Evolutionary conservation across 2,113 vertebrate species (phyloP).

Genomic region (Sphaerodactylus townsendi): DNA sequence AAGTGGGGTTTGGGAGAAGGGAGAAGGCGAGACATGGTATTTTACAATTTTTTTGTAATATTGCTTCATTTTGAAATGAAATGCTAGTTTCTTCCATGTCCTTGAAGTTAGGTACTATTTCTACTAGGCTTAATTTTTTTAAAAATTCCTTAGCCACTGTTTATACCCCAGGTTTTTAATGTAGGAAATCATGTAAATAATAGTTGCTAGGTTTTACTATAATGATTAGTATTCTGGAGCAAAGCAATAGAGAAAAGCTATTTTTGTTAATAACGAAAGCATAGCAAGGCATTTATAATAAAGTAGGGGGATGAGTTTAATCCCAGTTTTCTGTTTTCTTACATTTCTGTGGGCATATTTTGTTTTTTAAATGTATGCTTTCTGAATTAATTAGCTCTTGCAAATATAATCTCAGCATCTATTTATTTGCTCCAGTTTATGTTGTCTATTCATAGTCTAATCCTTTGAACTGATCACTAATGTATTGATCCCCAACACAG

Average conservation of each 20-base stretch:
- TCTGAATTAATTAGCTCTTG: no score
- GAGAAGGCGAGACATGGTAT: background rate
- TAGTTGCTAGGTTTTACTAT: background rate
- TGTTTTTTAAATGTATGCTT: background rate
- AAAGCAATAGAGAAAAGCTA: background rate
- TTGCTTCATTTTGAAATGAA: background rate
- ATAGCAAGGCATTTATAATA: background rate
- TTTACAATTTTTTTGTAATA: background rate
- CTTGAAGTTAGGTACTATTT: background rate
- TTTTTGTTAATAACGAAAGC: fast-evolving
- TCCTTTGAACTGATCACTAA: no score
- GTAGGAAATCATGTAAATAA: background rate
- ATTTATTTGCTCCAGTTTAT: no score
- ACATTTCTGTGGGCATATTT: background rate
- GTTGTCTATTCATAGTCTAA: background rate
- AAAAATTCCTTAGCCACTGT: background rate
- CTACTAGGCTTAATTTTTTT: background rate
- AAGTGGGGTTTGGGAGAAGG: background rate
- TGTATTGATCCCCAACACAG: background rate
- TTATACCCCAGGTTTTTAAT: background rate
- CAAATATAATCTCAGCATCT: background rate
- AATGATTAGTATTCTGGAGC: background rate
- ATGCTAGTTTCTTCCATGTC: fast-evolving
- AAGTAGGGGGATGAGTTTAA: background rate
- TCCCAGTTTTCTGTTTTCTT: background rate